These are phyloP conservation scores for Drosophila nigritarsus DNA, from an alignment of 2,888 invertebrate genomes.

Conservation along the genomic window DNA sequence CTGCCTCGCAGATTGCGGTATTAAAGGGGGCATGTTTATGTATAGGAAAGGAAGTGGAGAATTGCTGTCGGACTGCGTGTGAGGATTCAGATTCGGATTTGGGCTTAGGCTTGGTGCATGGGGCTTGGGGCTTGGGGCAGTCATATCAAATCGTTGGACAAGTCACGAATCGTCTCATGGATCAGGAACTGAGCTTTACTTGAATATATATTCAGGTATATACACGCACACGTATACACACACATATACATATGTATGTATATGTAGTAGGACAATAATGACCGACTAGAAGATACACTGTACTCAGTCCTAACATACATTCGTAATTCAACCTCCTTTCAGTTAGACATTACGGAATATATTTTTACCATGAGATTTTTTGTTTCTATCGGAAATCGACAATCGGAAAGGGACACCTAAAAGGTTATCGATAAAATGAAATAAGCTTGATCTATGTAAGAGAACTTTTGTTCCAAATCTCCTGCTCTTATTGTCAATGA, in stretches of 20 bases:
- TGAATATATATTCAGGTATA: neutral
- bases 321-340: neutral
- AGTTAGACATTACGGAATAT: neutral
- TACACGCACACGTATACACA: neutral
- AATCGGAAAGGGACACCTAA: neutral
- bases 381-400: neutral
- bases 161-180: constrained; percentile 36
- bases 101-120: constrained; percentile 1
- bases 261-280: too few relatives aligned
- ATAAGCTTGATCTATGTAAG: neutral
- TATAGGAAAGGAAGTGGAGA: neutral
- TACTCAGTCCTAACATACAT: neutral
- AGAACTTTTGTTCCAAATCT: neutral
- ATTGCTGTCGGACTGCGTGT: constrained; percentile 8
- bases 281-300: neutral
- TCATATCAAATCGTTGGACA: constrained; percentile 34
- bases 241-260: neutral
- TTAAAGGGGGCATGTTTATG: neutral
- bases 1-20: constrained; percentile 4
- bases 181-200: neutral
- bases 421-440: neutral
- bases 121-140: constrained; percentile 27
- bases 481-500: neutral
- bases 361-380: neutral
- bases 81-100: constrained; percentile 19